A percentile compares a stretch with the other conserved stretches of the same genome.
Conservation (phyloP, 2,797 vertebrate species). For the Acanthornis magna region DNA sequence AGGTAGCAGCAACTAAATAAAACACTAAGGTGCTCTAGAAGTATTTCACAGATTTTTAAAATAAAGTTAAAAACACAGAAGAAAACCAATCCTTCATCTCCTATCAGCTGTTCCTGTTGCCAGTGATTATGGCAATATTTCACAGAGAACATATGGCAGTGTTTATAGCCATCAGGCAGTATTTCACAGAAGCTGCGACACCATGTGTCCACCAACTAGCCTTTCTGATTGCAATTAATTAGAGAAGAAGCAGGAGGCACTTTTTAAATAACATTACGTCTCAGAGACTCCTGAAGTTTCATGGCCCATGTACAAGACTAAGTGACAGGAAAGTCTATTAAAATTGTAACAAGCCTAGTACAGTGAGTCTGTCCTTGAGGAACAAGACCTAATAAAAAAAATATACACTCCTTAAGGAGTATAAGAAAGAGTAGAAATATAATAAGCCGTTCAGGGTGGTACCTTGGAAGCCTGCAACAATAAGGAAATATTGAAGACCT, state of each 20-base stretch:
- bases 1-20: background rate
- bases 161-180: slow-evolving; percentile 77
- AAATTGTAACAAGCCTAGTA: slow-evolving; percentile 10
- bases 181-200: slow-evolving; percentile 72
- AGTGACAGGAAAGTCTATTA: slow-evolving; percentile 54
- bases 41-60: slow-evolving; percentile 20
- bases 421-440: background rate
- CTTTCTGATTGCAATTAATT: slow-evolving; percentile 78
- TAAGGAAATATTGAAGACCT: slow-evolving; percentile 44
- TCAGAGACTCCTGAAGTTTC: slow-evolving; percentile 60
- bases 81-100: slow-evolving; percentile 36
- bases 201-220: slow-evolving; percentile 78
- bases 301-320: slow-evolving; percentile 37
- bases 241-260: slow-evolving; percentile 68
- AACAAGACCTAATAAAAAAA: slow-evolving; percentile 16
- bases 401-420: background rate
- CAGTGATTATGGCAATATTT: slow-evolving; percentile 70
- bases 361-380: slow-evolving; percentile 22
- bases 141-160: slow-evolving; percentile 75
- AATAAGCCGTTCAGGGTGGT: slow-evolving; percentile 4
- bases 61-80: slow-evolving; percentile 18
- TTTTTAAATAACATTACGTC: slow-evolving; percentile 67
- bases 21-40: slow-evolving; percentile 21
- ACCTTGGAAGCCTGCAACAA: slow-evolving; percentile 24
- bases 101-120: slow-evolving; percentile 65